Evolutionary conservation across 2,888 invertebrate genomes (phyloP), one percentile per base, ranked within the genome.

Genomic region (Theretra japonica): DNA sequence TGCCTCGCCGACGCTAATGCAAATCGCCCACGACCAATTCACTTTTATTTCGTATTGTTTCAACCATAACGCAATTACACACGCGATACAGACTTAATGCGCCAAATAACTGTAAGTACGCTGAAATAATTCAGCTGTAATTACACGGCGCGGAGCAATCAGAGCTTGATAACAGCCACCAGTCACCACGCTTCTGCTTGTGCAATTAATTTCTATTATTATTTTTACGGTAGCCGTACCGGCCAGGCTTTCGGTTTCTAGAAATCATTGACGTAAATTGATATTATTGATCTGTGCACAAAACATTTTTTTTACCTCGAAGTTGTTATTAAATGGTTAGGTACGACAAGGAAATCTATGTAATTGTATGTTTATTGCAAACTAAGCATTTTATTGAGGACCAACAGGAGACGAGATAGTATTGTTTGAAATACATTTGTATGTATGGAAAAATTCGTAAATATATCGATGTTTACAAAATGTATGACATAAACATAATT

Each of bases 1-100:
- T 11, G 41, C 41, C 41, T 41, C 78, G 74, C 86, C 83, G 85
- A 83, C 86, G 85, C 88, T 90, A 90, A 92, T 92, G 89, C 90
- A 91, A 93, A 92, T 90, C 86, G 84, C 87, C 82, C 84, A 85
- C 87, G 86, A 88, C 84, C 87, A 87, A 88, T 90, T 86, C 88
- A 81, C 83, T 89, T 91, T 92, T 92, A 88, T 91, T 92, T 91
- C 87, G 83, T 88, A 90, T 91, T 90, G 89, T 90, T 89, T 86
- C 85, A 81, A 86, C 83, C 84, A 76, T 79, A 82, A 86, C 83
- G 84, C 90, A 93, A 91, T 91, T 89, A 89, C 82, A 86, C 85
- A 86, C 86, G 84, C 89, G 86, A 89, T 92, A 88, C 87, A 83
- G 84, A 83, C 84, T 87, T 91, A 90, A 90, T 91, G 88, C 86